These are phyloP conservation scores for Clamator glandarius DNA, from an alignment of 2,797 vertebrate species.

Conservation along the genomic window DNA sequence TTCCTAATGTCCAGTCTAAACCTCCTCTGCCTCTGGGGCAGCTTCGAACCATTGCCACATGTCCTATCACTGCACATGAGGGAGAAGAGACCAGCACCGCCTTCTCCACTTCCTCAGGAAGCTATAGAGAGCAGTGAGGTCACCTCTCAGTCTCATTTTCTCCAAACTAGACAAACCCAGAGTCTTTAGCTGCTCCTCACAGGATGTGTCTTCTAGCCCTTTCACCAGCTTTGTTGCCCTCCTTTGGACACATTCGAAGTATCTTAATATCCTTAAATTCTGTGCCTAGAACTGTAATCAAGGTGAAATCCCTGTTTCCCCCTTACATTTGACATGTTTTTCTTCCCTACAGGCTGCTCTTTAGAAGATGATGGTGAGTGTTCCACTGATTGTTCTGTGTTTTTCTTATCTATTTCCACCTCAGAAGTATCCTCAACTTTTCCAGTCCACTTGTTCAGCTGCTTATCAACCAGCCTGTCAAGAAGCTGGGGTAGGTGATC, in stretches of 20 bases:
- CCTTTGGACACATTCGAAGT: not conserved
- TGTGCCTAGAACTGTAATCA: not conserved
- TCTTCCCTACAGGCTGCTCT: slow-evolving; percentile 88
- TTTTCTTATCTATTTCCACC: not conserved
- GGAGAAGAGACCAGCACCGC: not conserved
- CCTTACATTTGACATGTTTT: slow-evolving; percentile 83
- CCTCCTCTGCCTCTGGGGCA: not conserved
- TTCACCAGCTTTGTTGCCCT: not conserved
- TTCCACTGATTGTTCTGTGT: not conserved
- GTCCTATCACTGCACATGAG: not conserved
- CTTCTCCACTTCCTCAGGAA: not conserved
- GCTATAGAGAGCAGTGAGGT: not conserved
- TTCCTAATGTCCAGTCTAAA: not conserved
- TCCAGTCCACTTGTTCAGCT: slow-evolving; percentile 76
- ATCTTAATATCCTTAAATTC: not conserved
- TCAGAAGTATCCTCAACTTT: slow-evolving; percentile 63
- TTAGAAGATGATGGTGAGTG: slow-evolving; percentile 76
- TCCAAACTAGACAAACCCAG: not conserved
- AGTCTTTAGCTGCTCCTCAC: not conserved
- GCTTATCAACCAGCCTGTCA: slow-evolving; percentile 70
- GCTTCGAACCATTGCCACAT: not conserved
- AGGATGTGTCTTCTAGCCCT: not conserved
- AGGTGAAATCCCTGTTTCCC: not conserved
- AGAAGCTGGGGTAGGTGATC: slow-evolving; percentile 90
- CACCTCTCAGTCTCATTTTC: not conserved